These are phyloP conservation scores for Drosophila pseudoananassae DNA, from an alignment of 1,140 invertebrate genomes.

Conservation along the genomic window DNA sequence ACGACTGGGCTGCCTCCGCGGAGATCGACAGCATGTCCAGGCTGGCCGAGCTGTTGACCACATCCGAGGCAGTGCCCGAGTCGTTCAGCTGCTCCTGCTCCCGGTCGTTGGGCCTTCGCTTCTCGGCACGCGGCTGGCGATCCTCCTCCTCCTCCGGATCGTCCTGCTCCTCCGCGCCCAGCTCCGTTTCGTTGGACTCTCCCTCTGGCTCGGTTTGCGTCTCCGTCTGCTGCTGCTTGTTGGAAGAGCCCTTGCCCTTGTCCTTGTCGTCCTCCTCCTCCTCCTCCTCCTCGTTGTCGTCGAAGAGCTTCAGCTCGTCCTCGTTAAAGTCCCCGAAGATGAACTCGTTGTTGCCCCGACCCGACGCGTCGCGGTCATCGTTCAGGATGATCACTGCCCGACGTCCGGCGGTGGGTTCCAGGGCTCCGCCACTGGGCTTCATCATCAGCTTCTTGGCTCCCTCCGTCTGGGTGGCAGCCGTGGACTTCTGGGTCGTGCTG, in stretches of 20 bases:
- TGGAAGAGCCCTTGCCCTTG: background rate
- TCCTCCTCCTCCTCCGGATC: slow-evolving; percentile 1
- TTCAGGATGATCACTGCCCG: slow-evolving; percentile 87
- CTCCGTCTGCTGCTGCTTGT: slow-evolving; percentile 40
- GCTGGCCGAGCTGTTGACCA: slow-evolving; percentile 61
- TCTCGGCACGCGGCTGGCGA: slow-evolving; percentile 11
- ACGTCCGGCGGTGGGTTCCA: slow-evolving; percentile 49
- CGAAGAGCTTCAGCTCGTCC: slow-evolving; percentile 77
- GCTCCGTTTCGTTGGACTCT: background rate
- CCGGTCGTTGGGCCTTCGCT: background rate
- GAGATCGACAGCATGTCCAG: slow-evolving; percentile 71
- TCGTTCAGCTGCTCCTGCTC: slow-evolving; percentile 54
- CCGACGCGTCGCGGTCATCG: slow-evolving; percentile 80
- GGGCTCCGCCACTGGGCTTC: background rate
- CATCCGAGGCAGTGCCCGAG: slow-evolving; percentile 64
- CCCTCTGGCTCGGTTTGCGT: background rate
- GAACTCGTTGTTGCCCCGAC: slow-evolving; percentile 69
- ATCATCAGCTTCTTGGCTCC: slow-evolving; percentile 41
- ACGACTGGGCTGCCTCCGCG: slow-evolving; percentile 66
- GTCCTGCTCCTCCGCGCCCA: slow-evolving; percentile 1
- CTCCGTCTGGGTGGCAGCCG: slow-evolving; percentile 64
- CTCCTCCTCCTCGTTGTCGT: slow-evolving; percentile 54
- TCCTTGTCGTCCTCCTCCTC: background rate
- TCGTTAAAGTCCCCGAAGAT: slow-evolving; percentile 83
- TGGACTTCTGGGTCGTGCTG: slow-evolving; percentile 38